Evolutionary conservation across 2,113 vertebrate species (phyloP), one percentile per base, ranked within the genome.

Genomic region (Micronisus gabar): DNA sequence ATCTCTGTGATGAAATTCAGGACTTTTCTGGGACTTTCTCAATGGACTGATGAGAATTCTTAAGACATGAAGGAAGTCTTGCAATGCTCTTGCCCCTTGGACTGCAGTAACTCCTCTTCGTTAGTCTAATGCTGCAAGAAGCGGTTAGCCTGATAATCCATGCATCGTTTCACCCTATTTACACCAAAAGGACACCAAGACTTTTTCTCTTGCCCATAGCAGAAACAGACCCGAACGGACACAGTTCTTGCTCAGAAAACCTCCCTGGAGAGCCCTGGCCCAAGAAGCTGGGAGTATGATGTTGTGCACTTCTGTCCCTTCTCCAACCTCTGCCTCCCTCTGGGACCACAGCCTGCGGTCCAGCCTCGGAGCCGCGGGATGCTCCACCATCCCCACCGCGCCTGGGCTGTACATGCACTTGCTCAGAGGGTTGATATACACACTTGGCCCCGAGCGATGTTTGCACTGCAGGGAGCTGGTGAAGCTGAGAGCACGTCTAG

Each of bases 1-100:
- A 48, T 58, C 58, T 62, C 50, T 90, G 56, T 84, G 86, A 66
- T 25, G 96, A 94, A 97, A 96, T 95, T 81, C 81, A 94, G 81
- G 94, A 91, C 4, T 96, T 91, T 38, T 16, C 41, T 68, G 48
- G 71, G 71, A 73, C 55, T 95, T 94, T 95, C 81, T 89, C 58
- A 22, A 2, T 34, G 55, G 55, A 21, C 13, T 73, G 53, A 11
- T 76, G 74, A 76, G 81, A 96, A 93, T 76, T 93, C 55, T 53
- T 88, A 67, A 79, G 81, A 75, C 73, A 55, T 30, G 23, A 68
- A 91, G 78, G 56, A 94, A 91, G 80, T 87, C 87, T 87, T 83
- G 78, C 43, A 93, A 91, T 43, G 19, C 30, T 71, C 66, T 72
- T 86, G 47, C 43, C 78, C 84, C 62, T 62, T 88, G 59, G 79